Percentiles rank a stretch among this genome's conserved stretches.
Conservation (phyloP, 2,113 vertebrate species). For the Nothobranchius furzeri region DNA sequence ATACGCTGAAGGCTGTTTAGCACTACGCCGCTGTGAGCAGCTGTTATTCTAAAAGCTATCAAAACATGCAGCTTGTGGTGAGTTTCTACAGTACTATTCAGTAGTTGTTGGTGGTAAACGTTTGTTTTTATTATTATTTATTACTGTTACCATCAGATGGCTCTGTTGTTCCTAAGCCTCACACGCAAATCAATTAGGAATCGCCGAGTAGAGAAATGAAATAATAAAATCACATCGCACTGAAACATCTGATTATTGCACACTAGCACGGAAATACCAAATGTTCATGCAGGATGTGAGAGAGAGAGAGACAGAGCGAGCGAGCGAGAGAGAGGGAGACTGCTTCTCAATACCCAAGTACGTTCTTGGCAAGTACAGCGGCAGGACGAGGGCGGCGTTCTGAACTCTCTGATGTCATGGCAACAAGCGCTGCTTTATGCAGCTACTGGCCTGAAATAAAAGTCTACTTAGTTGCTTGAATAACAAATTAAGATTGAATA, state of each 20-base stretch:
- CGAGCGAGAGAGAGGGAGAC: too few relatives aligned
- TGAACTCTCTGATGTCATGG: too few relatives aligned
- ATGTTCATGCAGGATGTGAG: constrained; percentile 72
- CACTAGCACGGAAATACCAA: constrained; percentile 75
- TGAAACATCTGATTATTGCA: constrained; percentile 73
- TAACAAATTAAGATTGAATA: too few relatives aligned
- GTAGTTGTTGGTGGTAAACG: constrained; percentile 50
- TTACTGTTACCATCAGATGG: constrained; percentile 53
- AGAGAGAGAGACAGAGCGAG: constrained; percentile 39
- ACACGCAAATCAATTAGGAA: constrained; percentile 35
- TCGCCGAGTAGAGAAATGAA: constrained; percentile 33
- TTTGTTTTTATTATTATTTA: constrained; percentile 23
- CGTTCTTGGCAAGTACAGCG: too few relatives aligned
- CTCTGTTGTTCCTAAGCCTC: constrained; percentile 59
- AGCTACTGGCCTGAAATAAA: too few relatives aligned
- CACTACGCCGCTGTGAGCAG: constrained; percentile 60
- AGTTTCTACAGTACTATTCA: constrained; percentile 69
- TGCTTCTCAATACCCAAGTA: too few relatives aligned
- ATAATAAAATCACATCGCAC: constrained; percentile 39
- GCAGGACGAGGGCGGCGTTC: too few relatives aligned
- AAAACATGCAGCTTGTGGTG: constrained; percentile 73
- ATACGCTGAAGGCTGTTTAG: constrained; percentile 61
- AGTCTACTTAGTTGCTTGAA: too few relatives aligned
- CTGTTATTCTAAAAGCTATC: constrained; percentile 57
- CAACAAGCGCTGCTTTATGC: too few relatives aligned